Percentiles rank a stretch among this genome's conserved stretches.
phyloP scores from a whole-genome alignment of 2,113 vertebrate genomes.

The Ahaetulla prasina region DNA sequence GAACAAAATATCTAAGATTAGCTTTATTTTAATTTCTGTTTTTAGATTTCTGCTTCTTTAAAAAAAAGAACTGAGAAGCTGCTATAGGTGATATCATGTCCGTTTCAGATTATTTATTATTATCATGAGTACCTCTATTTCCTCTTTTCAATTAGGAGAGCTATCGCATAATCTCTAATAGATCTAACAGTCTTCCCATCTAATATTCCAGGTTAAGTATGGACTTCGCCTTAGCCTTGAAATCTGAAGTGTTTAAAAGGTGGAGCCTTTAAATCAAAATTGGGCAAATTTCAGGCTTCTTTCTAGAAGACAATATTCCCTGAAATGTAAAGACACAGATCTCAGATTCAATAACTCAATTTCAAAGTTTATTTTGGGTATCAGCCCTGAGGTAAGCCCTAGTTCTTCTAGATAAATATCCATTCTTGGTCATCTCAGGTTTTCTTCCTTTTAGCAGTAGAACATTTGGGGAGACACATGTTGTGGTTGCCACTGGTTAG shows the following conservation, averaged over 20 bases:
- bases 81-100: constrained; percentile 16
- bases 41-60: neutral
- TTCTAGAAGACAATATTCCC: neutral
- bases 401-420: neutral
- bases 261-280: neutral
- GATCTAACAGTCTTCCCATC: neutral
- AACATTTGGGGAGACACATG: neutral
- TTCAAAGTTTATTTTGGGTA: neutral
- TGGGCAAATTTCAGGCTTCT: neutral
- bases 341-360: neutral
- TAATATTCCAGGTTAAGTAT: neutral
- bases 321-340: neutral
- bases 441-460: neutral
- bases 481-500: neutral
- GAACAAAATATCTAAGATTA: constrained; percentile 55
- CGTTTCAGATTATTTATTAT: constrained; percentile 22
- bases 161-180: neutral
- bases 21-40: neutral
- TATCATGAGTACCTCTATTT: neutral
- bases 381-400: neutral
- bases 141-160: neutral
- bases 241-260: neutral
- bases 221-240: no score
- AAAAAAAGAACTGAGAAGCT: constrained; percentile 34
- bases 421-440: neutral